Conservation (phyloP, 2,113 vertebrate genomes). For the Rhynchomys soricoides region DNA sequence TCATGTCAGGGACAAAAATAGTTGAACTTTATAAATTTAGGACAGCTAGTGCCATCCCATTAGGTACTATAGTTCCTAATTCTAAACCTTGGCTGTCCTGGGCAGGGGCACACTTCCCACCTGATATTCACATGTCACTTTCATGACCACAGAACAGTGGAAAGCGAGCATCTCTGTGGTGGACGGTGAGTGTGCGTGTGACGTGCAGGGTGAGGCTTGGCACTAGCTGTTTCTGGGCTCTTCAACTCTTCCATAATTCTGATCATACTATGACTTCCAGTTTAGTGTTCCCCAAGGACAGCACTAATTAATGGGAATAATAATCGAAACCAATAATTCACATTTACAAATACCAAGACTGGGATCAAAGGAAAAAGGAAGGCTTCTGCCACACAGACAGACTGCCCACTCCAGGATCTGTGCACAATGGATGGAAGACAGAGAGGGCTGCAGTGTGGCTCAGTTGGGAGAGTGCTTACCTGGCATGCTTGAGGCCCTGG, state of each 20-base stretch:
- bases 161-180: not conserved
- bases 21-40: not conserved
- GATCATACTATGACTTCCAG: not conserved
- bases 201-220: not conserved
- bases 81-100: not conserved
- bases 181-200: not conserved
- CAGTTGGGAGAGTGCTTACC: not conserved
- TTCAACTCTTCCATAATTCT: not conserved
- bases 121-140: not conserved
- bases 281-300: conserved; percentile 25
- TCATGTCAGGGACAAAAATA: not conserved
- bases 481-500: not conserved
- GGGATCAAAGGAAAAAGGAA: conserved; percentile 6
- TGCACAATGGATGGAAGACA: not conserved
- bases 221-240: too few species aligned
- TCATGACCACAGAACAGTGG: not conserved
- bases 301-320: conserved; percentile 20
- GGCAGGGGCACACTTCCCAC: not conserved
- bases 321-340: not conserved
- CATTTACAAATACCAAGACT: conserved; percentile 28
- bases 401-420: not conserved
- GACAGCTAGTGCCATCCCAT: not conserved
- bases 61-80: not conserved
- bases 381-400: not conserved
- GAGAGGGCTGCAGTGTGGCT: not conserved